Evolutionary conservation across 2,888 invertebrate species (phyloP).

Genomic region (Campoplex nolae): DNA sequence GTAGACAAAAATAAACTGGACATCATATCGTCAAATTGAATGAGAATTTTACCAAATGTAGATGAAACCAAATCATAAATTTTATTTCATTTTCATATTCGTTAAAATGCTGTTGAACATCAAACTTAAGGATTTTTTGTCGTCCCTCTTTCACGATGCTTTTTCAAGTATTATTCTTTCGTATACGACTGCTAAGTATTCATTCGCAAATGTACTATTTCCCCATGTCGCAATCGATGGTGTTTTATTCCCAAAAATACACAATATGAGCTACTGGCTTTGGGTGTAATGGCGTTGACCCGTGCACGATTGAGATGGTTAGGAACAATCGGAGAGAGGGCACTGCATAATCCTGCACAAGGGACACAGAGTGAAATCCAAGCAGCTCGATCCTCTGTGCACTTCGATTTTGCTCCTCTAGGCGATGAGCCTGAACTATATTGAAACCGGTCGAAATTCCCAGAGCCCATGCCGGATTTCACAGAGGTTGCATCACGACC

Average conservation of each 20-base stretch:
- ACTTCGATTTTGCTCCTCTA: constrained; percentile 32
- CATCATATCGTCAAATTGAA: neutral
- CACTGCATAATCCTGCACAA: constrained; percentile 79
- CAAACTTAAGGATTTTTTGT: neutral
- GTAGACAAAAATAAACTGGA: neutral
- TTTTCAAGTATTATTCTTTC: neutral
- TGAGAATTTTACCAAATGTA: neutral
- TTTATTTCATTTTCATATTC: neutral
- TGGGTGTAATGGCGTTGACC: constrained; percentile 74
- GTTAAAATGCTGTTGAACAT: neutral
- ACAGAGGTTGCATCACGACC: constrained; percentile 32
- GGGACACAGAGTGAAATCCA: constrained; percentile 70
- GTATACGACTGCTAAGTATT: neutral
- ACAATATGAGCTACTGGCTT: neutral
- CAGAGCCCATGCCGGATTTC: constrained; percentile 9
- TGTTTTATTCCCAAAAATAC: neutral
- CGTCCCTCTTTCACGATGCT: neutral
- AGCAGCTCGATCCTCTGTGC: constrained; percentile 19
- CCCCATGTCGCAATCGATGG: neutral
- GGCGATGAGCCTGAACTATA: constrained; percentile 33
- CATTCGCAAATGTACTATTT: neutral
- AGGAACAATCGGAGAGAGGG: constrained; percentile 77
- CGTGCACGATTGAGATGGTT: constrained; percentile 77
- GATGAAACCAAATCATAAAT: neutral
- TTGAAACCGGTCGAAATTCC: constrained; percentile 25